These are phyloP conservation scores for Lasiurus cinereus DNA, from an alignment of 2,113 vertebrate genomes.

Conservation along the genomic window DNA sequence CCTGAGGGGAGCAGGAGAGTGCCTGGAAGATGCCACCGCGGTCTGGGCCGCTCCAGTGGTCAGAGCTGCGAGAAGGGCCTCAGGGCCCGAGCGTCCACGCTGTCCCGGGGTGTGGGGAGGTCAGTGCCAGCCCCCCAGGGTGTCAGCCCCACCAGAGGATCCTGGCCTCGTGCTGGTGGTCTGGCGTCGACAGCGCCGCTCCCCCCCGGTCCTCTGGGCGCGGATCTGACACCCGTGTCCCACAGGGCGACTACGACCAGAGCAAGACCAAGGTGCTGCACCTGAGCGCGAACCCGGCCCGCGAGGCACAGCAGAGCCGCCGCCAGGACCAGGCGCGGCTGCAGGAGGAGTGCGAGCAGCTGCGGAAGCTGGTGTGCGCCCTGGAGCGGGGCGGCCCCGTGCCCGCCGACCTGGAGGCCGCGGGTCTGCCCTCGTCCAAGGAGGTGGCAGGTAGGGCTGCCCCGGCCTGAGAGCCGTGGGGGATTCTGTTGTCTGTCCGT, in stretches of 20 bases:
- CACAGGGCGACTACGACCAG: neutral
- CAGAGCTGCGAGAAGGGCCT: too few species aligned
- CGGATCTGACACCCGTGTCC: neutral
- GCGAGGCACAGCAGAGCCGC: neutral
- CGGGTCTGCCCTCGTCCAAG: neutral
- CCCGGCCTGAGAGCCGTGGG: neutral
- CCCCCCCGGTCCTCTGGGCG: accelerated
- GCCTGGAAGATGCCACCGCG: accelerated
- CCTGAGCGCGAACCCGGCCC: neutral
- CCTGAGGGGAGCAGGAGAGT: neutral
- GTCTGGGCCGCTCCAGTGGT: neutral
- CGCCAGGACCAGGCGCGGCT: constrained; percentile 1
- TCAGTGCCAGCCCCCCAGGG: accelerated
- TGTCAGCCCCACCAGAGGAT: neutral
- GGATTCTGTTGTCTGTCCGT: neutral
- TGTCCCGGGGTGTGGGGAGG: too few species aligned
- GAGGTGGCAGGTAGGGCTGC: neutral
- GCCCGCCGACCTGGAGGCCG: neutral
- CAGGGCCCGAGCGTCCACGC: accelerated
- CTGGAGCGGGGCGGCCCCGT: neutral
- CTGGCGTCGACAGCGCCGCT: neutral
- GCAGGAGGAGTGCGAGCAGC: neutral
- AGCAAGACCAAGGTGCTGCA: constrained; percentile 1
- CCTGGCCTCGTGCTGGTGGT: neutral
- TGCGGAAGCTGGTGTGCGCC: neutral